phyloP scores from a whole-genome alignment of 2,113 vertebrate genomes.

The Apeltes quadracus region DNA sequence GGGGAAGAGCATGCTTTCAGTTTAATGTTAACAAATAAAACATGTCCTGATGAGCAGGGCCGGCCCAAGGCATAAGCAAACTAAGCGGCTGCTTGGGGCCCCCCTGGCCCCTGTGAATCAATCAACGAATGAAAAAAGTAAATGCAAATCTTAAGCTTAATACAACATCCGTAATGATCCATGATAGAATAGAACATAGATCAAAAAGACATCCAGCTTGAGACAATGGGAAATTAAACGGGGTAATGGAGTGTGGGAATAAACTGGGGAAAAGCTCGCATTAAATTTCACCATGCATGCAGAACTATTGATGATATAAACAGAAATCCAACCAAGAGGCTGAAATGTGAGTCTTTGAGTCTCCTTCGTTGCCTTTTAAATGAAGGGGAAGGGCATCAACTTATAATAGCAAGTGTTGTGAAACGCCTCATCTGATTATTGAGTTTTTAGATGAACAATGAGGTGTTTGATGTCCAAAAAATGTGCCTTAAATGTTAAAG shows the following conservation, averaged over 20 bases:
- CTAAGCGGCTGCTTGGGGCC: no score
- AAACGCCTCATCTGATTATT: neutral
- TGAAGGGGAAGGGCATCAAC: conserved; percentile 8
- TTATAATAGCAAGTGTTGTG: neutral
- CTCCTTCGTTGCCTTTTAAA: conserved; percentile 21
- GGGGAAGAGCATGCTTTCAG: neutral
- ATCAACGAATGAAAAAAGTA: conserved; percentile 12
- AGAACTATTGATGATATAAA: conserved; percentile 39
- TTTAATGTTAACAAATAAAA: neutral
- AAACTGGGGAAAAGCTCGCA: conserved; percentile 43
- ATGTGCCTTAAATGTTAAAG: conserved; percentile 36
- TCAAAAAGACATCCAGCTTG: conserved; percentile 50
- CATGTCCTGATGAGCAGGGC: neutral
- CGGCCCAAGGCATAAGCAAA: no score
- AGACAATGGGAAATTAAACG: conserved; percentile 69
- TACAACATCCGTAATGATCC: conserved; percentile 63
- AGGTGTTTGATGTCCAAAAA: conserved; percentile 48
- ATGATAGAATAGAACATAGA: conserved; percentile 60
- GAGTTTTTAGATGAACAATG: conserved; percentile 14
- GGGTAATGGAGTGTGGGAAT: conserved; percentile 69
- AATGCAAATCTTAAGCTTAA: conserved; percentile 46
- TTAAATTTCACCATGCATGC: conserved; percentile 47
- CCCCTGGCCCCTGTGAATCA: no score
- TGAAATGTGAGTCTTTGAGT: conserved; percentile 33
- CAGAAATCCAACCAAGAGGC: conserved; percentile 45